Conservation (phyloP, 2,113 vertebrate genomes). For the Serilophus lunatus region DNA sequence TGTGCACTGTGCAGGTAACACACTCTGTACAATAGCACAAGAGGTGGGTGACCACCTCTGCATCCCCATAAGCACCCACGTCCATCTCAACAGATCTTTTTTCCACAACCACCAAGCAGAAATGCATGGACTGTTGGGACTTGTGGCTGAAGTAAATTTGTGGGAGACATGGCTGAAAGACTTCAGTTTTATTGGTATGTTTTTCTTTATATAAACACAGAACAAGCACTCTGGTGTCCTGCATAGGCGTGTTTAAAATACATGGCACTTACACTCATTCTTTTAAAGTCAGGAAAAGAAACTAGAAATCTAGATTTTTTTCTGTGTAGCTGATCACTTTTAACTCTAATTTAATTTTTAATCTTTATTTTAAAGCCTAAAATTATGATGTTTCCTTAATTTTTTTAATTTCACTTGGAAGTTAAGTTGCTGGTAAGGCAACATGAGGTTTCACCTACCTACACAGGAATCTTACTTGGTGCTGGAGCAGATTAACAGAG, state of each 20-base stretch:
- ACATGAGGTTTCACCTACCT: not conserved
- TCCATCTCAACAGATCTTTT: not conserved
- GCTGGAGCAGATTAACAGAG: not conserved
- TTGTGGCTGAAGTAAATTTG: not conserved
- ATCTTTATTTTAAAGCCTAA: not conserved
- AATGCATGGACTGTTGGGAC: not conserved
- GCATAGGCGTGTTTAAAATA: not conserved
- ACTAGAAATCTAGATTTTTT: not conserved
- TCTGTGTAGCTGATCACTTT: not conserved
- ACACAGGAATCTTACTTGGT: not conserved
- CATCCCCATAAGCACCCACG: not conserved
- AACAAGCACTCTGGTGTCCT: not conserved
- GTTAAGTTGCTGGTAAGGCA: not conserved
- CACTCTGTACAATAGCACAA: not conserved
- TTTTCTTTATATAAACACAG: not conserved
- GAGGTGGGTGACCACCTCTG: not conserved
- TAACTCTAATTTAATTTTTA: too few relatives aligned
- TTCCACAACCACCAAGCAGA: not conserved
- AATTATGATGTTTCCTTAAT: not conserved
- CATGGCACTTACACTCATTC: not conserved
- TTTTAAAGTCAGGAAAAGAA: not conserved
- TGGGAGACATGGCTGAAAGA: not conserved
- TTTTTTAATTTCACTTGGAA: not conserved
- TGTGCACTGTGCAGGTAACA: not conserved
- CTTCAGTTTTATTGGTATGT: not conserved